Evolutionary conservation across 2,888 invertebrate genomes (phyloP), one percentile per base, ranked within the genome.

Genomic region (Chrysolina oricalcia): DNA sequence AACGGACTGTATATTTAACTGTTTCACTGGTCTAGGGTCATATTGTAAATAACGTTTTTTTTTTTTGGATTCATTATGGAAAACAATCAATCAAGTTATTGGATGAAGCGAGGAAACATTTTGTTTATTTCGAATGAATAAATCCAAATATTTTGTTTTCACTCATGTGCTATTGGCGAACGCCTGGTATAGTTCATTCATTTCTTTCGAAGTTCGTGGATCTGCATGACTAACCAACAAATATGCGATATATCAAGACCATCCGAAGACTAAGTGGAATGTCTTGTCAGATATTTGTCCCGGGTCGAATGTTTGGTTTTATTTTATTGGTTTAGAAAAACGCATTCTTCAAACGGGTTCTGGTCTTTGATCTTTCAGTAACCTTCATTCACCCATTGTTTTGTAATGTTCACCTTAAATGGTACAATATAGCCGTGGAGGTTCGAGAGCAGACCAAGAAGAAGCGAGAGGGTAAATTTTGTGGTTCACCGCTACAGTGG

Each of bases 211-310:
- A 17, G 10, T n/a, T n/a, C 23, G 35, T 59, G 23, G 13, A 59
- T 35, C 59, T 35, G 35, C 27, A 59, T 67, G 84, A 86, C 85
- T 84, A 86, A 86, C 85, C 84, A 85, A 86, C 86, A 87, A 87
- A 87, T 86, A 87, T 87, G 86, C 86, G 53, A 86, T 87, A 86
- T 86, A 85, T 85, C 85, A 83, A 84, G 85, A 80, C 84, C 80
- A 83, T 78, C 77, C 81, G 80, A 76, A 68, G 77, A 82, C 85
- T 87, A 87, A 87, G 87, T 87, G 87, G 87, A 87, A 87, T 87
- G 85, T 86, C 87, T 86, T 87, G 87, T 87, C 84, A 82, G 85
- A 84, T 85, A 87, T 87, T 86, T 87, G 86, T 87, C 86, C 84
- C 81, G 83, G 83, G 83, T 85, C 83, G 84, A 86, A 85, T 83